These are phyloP conservation scores for Stenchaetothrips biformis DNA, from an alignment of 2,888 invertebrate genomes.

Conservation along the genomic window DNA sequence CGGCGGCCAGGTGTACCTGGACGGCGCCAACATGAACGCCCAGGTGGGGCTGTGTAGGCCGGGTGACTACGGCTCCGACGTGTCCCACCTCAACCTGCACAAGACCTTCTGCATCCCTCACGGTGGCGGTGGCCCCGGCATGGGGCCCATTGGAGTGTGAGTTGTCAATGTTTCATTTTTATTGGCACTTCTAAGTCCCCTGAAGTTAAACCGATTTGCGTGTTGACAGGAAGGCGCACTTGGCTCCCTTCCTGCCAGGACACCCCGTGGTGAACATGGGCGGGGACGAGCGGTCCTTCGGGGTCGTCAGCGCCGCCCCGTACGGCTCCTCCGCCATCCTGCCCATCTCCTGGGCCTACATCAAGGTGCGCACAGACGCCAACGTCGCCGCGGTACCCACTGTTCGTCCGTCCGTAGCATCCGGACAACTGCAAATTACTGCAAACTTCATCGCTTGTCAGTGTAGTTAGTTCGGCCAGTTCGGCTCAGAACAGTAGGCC, in stretches of 20 bases:
- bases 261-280: constrained; percentile 81
- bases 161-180: constrained; percentile 42
- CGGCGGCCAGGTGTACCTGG: constrained; percentile 93
- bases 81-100: constrained; percentile 96
- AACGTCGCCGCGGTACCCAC: too few species aligned
- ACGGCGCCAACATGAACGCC: constrained; percentile 99
- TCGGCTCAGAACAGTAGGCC: too few species aligned
- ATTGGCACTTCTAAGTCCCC: constrained; percentile 29
- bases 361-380: constrained; percentile 61
- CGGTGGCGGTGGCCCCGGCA: constrained; percentile 97
- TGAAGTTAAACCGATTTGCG: too few species aligned
- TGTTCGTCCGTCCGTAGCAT: too few species aligned
- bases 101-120: constrained; percentile 99
- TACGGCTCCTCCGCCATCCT: constrained; percentile 96
- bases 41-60: constrained; percentile 97
- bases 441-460: too few species aligned
- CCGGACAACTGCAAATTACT: too few species aligned
- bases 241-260: constrained; percentile 90
- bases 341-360: constrained; percentile 98
- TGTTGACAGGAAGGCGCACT: constrained; percentile 72
- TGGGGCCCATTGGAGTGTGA: constrained; percentile 98
- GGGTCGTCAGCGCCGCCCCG: constrained; percentile 93
- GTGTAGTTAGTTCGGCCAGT: too few species aligned
- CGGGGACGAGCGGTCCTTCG: constrained; percentile 61
- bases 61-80: constrained; percentile 97